Conservation (phyloP, 2,888 invertebrate species). For the Sabatieria punctata region DNA sequence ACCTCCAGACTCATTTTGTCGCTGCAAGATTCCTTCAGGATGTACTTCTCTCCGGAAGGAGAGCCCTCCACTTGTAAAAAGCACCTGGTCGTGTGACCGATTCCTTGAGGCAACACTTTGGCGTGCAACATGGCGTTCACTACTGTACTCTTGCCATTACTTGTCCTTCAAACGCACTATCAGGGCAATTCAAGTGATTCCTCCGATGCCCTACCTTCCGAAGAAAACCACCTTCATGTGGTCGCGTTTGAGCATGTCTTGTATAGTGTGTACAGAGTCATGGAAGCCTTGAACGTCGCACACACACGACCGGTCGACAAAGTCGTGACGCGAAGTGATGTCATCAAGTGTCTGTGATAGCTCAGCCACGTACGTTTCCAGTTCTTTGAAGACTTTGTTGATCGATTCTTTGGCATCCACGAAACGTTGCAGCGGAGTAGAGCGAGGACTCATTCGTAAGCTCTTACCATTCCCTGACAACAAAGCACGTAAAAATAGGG, state of each 20-base stretch:
- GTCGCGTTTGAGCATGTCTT: slow-evolving; percentile 82
- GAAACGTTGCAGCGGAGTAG: slow-evolving; percentile 75
- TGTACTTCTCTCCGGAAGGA: slow-evolving; percentile 65
- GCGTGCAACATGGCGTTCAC: slow-evolving; percentile 99
- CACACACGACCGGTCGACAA: too few relatives aligned
- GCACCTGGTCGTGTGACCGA: slow-evolving; percentile 98
- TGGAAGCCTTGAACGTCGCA: slow-evolving; percentile 60
- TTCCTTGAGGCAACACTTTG: slow-evolving; percentile 87
- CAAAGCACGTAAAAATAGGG: too few relatives aligned
- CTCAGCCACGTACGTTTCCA: slow-evolving; percentile 80
- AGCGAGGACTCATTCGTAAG: too few relatives aligned
- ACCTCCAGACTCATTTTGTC: slow-evolving; percentile 50
- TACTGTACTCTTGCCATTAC: slow-evolving; percentile 97
- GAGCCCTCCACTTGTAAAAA: slow-evolving; percentile 91
- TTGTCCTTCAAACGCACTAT: slow-evolving; percentile 50
- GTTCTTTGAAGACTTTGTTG: slow-evolving; percentile 86
- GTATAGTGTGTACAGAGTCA: slow-evolving; percentile 71
- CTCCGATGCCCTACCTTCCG: slow-evolving; percentile 18
- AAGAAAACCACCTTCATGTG: slow-evolving; percentile 79
- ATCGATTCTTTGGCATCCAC: slow-evolving; percentile 96
- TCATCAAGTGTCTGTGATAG: slow-evolving; percentile 37
- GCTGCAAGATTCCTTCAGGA: slow-evolving; percentile 62
- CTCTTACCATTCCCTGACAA: too few relatives aligned
- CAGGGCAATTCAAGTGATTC: too few relatives aligned
- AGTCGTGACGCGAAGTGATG: not conserved